Conservation (phyloP, 1,140 invertebrate species). For the Micrasema longulum region DNA sequence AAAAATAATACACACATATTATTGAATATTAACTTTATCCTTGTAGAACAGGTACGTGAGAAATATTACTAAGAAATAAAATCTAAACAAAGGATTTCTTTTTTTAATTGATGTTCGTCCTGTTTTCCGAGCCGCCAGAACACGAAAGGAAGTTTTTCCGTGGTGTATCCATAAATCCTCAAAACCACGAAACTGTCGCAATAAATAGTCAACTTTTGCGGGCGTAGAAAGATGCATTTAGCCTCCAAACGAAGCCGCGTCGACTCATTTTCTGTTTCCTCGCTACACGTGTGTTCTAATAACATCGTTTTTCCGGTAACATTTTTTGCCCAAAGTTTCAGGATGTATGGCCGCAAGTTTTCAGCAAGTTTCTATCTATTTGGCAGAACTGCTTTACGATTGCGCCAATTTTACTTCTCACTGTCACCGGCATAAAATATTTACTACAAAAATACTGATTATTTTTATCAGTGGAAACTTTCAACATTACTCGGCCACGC, state of each 20-base stretch:
- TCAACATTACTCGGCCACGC: no score
- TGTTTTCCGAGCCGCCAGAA: conserved; percentile 7
- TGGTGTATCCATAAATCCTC: conserved; percentile 51
- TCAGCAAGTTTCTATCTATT: not conserved
- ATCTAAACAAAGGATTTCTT: no score
- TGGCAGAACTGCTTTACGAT: not conserved
- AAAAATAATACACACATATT: no score
- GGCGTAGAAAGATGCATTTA: conserved; percentile 52
- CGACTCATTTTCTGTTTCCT: conserved; percentile 7
- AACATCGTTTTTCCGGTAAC: conserved; percentile 1
- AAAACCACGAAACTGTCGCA: conserved; percentile 53
- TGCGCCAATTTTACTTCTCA: not conserved
- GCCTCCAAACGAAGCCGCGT: conserved; percentile 20
- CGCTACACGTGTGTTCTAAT: conserved; percentile 17
- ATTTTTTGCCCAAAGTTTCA: conserved; percentile 22
- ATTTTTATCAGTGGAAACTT: no score
- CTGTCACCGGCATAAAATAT: no score
- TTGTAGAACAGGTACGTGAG: no score
- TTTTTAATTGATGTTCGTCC: no score
- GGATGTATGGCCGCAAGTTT: conserved; percentile 9
- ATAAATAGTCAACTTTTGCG: conserved; percentile 54
- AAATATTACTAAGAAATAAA: no score
- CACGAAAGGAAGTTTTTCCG: conserved; percentile 48
- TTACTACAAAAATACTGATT: no score
- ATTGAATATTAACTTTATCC: no score